These are phyloP conservation scores for Mamestra brassicae DNA, from an alignment of 2,888 invertebrate species.

Conservation along the genomic window DNA sequence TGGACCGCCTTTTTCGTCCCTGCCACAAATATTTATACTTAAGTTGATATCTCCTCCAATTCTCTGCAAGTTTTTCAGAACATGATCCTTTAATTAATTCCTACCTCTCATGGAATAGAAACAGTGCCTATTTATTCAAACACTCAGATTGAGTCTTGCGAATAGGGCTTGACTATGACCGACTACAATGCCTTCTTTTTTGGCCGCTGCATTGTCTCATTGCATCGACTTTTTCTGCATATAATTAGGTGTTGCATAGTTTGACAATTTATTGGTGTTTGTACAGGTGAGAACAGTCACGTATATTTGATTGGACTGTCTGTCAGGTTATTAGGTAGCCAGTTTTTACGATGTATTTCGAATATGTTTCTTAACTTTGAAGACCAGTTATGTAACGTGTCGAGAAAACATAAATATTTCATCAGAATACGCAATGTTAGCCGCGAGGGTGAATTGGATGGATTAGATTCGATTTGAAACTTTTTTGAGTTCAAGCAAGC, in stretches of 20 bases:
- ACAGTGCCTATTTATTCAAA: neutral
- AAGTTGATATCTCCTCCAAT: neutral
- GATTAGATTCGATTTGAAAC: neutral
- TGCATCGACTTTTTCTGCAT: constrained; percentile 40
- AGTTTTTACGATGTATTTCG: constrained; percentile 29
- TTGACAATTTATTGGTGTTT: constrained; percentile 48
- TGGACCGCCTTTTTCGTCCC: neutral
- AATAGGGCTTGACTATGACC: constrained; percentile 38
- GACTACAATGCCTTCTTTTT: constrained; percentile 68
- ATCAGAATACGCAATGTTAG: neutral
- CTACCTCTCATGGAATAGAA: neutral
- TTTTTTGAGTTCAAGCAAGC: too few relatives aligned
- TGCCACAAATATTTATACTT: neutral
- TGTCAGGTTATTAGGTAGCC: constrained; percentile 4
- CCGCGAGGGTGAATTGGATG: neutral
- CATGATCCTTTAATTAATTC: neutral
- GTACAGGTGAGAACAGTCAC: constrained; percentile 49
- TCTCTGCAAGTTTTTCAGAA: neutral
- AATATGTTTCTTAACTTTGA: constrained; percentile 24
- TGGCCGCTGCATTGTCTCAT: constrained; percentile 51
- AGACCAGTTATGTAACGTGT: constrained; percentile 18
- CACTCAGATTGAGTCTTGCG: constrained; percentile 6
- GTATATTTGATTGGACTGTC: constrained; percentile 36
- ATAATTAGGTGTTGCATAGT: constrained; percentile 44
- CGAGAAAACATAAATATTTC: constrained; percentile 13